Conservation (phyloP, 2,888 invertebrate genomes). For the Helleia helle region DNA sequence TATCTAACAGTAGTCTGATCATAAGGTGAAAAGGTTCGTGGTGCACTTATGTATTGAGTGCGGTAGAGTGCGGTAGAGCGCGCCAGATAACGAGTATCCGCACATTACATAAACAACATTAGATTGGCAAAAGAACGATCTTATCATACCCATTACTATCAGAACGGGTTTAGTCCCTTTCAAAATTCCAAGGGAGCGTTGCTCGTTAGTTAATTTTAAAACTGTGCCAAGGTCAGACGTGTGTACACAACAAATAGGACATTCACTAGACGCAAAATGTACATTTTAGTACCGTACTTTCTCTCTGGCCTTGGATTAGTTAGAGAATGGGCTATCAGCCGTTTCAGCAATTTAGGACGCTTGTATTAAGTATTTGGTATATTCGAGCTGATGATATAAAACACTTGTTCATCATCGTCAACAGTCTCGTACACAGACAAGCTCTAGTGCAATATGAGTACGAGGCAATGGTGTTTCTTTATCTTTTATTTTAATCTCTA, state of each 20-base stretch:
- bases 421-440: too few relatives aligned
- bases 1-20: too few relatives aligned
- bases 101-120: not conserved
- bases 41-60: not conserved
- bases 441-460: too few relatives aligned
- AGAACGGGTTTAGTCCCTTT: not conserved
- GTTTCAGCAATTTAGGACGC: too few relatives aligned
- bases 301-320: too few relatives aligned
- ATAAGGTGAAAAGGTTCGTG: not conserved
- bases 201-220: constrained; percentile 1
- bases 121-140: not conserved
- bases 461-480: too few relatives aligned
- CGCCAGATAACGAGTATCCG: constrained; percentile 2
- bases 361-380: too few relatives aligned
- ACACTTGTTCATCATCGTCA: too few relatives aligned
- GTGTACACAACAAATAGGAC: not conserved
- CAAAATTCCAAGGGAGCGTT: constrained; percentile 2
- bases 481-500: too few relatives aligned
- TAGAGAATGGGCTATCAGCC: not conserved
- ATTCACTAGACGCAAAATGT: too few relatives aligned
- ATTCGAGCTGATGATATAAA: too few relatives aligned
- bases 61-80: not conserved
- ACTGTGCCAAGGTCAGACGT: constrained; percentile 4
- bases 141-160: not conserved
- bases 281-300: not conserved